Percentiles rank a stretch among this genome's conserved stretches.
phyloP scores from a whole-genome alignment of 2,797 vertebrate genomes.

The Hybognathus amarus region DNA sequence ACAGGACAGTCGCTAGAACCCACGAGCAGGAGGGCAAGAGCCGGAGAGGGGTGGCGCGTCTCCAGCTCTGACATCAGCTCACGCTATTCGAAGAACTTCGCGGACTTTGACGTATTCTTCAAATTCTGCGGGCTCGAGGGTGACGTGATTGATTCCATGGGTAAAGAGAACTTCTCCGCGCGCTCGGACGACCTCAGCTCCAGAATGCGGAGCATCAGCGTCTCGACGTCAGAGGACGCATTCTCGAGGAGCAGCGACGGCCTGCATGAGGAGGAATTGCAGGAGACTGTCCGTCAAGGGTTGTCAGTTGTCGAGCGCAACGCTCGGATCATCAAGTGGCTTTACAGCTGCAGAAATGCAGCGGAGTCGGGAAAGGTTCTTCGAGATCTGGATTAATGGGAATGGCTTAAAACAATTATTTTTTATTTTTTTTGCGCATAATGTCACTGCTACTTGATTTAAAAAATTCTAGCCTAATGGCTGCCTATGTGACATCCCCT shows the following conservation, averaged over 20 bases:
- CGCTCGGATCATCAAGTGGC: constrained; percentile 96
- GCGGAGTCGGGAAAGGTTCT: constrained; percentile 77
- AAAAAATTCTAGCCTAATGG: background rate
- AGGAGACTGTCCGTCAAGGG: constrained; percentile 74
- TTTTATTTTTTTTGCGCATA: background rate
- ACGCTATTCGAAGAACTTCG: constrained; percentile 86
- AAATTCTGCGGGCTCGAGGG: constrained; percentile 90
- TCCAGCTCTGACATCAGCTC: constrained; percentile 95
- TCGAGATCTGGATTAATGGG: constrained; percentile 77
- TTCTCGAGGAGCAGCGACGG: constrained; percentile 85
- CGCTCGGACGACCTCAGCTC: constrained; percentile 74
- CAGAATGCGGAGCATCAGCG: constrained; percentile 82
- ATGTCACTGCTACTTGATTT: background rate
- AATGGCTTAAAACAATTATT: background rate
- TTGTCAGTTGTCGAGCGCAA: constrained; percentile 94
- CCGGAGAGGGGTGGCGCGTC: constrained; percentile 76
- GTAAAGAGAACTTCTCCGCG: constrained; percentile 86
- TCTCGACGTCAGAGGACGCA: constrained; percentile 84
- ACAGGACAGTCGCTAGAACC: background rate
- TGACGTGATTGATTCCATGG: constrained; percentile 87
- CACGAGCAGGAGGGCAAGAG: constrained; percentile 10
- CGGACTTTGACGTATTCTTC: constrained; percentile 90
- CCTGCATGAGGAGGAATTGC: constrained; percentile 82
- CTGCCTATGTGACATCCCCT: background rate
- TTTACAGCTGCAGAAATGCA: constrained; percentile 93